Percentiles rank a stretch among this genome's conserved stretches.
These are phyloP conservation scores for Neuroterus valhalla DNA, from an alignment of 1,140 invertebrate species.

Conservation along the genomic window DNA sequence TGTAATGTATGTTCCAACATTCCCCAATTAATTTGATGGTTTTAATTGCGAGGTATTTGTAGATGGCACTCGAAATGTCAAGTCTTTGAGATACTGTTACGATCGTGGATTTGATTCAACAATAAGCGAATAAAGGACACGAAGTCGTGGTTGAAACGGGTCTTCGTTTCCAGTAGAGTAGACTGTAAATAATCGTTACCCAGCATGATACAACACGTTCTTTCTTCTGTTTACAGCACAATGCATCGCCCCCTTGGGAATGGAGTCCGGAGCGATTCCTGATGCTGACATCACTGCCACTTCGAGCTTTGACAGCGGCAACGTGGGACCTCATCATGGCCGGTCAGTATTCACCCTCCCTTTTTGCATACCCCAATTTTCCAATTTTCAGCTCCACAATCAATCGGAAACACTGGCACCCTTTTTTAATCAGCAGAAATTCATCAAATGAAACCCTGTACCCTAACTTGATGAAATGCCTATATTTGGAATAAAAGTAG, in stretches of 20 bases:
- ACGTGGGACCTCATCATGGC: constrained; percentile 82
- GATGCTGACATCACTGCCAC: constrained; percentile 83
- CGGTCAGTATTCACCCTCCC: constrained; percentile 58
- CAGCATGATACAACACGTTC: constrained; percentile 32
- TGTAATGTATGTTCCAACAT: too few relatives aligned
- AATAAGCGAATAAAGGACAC: constrained; percentile 1
- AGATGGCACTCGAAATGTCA: background rate
- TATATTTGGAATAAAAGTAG: too few relatives aligned
- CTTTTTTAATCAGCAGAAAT: too few relatives aligned
- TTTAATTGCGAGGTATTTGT: too few relatives aligned
- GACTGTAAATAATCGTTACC: constrained; percentile 29
- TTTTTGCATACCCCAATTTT: constrained; percentile 13
- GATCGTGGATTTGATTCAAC: background rate
- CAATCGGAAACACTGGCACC: background rate
- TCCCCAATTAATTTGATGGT: too few relatives aligned
- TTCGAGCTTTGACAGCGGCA: constrained; percentile 84
- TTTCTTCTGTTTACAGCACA: constrained; percentile 77
- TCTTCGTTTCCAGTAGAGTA: constrained; percentile 1
- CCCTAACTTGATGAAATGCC: too few relatives aligned
- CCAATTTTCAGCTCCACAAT: background rate
- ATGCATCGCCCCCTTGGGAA: constrained; percentile 81
- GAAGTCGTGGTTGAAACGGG: constrained; percentile 6
- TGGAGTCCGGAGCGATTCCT: constrained; percentile 83
- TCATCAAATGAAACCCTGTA: too few relatives aligned
- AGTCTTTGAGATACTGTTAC: background rate